phyloP scores from a whole-genome alignment of 1,140 invertebrate species.

The Chironomus striatipennis region DNA sequence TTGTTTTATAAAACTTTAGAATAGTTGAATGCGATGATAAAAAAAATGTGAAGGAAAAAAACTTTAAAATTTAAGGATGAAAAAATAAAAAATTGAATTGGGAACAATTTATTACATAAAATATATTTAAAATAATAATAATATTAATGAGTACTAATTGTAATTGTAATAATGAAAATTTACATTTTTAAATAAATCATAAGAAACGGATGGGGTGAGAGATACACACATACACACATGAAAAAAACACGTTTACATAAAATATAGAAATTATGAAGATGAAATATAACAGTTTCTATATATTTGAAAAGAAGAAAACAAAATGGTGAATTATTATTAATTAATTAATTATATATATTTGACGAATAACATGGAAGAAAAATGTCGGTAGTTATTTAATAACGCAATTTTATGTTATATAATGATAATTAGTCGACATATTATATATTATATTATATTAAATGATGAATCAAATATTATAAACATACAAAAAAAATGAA shows the following conservation, averaged over 20 bases:
- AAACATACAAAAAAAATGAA: neutral
- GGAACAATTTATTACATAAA: neutral
- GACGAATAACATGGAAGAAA: neutral
- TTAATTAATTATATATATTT: neutral
- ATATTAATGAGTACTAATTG: neutral
- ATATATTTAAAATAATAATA: neutral
- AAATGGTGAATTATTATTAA: too few species aligned
- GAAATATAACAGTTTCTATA: neutral
- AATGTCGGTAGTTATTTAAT: slow-evolving; percentile 14
- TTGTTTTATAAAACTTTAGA: too few species aligned
- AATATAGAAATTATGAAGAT: neutral
- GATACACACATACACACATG: slow-evolving; percentile 34
- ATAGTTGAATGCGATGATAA: neutral
- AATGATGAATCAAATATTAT: neutral
- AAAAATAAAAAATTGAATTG: neutral
- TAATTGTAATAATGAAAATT: neutral
- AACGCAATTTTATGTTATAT: slow-evolving; percentile 1
- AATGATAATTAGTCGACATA: neutral
- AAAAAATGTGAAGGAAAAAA: neutral
- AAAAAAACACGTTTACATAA: slow-evolving; percentile 26
- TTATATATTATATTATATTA: too few species aligned
- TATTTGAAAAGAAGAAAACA: neutral
- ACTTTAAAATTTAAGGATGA: neutral
- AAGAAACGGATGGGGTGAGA: slow-evolving; percentile 4
- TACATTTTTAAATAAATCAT: neutral